Evolutionary conservation across 2,113 vertebrate species (phyloP), one percentile per base, ranked within the genome.

Genomic region (Ginglymostoma cirratum): DNA sequence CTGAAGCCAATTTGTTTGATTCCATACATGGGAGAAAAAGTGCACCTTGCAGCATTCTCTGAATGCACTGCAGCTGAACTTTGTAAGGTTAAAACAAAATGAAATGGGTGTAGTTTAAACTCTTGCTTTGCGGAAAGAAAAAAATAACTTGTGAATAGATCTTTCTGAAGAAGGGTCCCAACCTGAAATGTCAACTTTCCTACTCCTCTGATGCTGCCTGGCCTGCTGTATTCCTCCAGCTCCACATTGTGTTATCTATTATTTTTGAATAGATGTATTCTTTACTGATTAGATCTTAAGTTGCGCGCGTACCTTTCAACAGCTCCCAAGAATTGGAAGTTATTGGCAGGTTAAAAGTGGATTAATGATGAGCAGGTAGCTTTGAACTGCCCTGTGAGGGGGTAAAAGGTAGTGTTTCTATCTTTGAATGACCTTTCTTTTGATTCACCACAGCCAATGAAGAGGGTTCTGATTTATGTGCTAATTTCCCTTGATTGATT

Each of bases 251-350:
- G 48, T 48, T 48, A 48, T 48, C 48, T 48, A 48, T 48, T 48
- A 48, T 48, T 72, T 95, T 48, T 95, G 67, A 95, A 34, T 21
- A 95, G 67, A 48, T 72, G 42, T 48, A 52, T 95, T 95, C 69
- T 95, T 95, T 95, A 95, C 87, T 95, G 67, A 95, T 95, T 95
- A 95, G 42, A 45, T 94, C 93, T 70, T 70, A 94, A 94, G 93
- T 94, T 94, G 67, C 66, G 70, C 24, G 66, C 24, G 2, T 95
- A 42, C 94, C 94, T 52, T 95, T 95, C 94, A 95, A 30, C 67
- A 69, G 94, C 42, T 95, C 94, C 67, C 38, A 72, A 95, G 42
- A 95, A 95, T 69, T 72, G 24, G 67, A 72, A 42, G 94, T 30
- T 72, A 72, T 95, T 95, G 38, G 67, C 67, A 52, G 67, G 94